Evolutionary conservation across 2,113 vertebrate species (phyloP).

Genomic region (Phalacrocorax brasilianus): DNA sequence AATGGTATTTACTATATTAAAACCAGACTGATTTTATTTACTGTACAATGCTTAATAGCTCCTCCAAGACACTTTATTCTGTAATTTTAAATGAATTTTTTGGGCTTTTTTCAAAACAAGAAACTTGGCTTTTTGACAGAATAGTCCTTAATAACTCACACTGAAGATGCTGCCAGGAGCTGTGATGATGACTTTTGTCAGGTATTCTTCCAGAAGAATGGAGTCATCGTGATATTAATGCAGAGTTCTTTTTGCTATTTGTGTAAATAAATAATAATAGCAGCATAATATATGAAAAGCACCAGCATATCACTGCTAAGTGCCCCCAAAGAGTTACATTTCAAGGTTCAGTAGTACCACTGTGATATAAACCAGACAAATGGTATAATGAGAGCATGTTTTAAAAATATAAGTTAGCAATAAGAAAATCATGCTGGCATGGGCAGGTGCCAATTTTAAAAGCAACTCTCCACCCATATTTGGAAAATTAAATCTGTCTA

Average conservation of each 20-base stretch:
- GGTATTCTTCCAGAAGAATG: neutral
- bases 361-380: neutral
- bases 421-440: neutral
- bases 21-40: slow-evolving; percentile 3
- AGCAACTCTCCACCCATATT: neutral
- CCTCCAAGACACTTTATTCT: slow-evolving; percentile 3
- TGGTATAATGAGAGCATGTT: neutral
- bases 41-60: neutral
- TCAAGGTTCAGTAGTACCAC: neutral
- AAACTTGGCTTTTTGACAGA: slow-evolving; percentile 3
- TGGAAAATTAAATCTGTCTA: neutral
- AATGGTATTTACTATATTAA: slow-evolving; percentile 19
- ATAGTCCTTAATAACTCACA: neutral
- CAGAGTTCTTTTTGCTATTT: neutral
- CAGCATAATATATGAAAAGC: neutral
- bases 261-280: neutral
- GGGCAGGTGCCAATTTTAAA: neutral
- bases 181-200: neutral
- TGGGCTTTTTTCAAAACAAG: neutral
- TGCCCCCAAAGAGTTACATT: neutral
- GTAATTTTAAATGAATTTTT: slow-evolving; percentile 9
- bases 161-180: neutral
- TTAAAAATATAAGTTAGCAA: neutral
- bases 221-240: neutral
- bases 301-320: neutral